Conservation (phyloP, 1,140 invertebrate species). For the Rhyacophila brunnea region DNA sequence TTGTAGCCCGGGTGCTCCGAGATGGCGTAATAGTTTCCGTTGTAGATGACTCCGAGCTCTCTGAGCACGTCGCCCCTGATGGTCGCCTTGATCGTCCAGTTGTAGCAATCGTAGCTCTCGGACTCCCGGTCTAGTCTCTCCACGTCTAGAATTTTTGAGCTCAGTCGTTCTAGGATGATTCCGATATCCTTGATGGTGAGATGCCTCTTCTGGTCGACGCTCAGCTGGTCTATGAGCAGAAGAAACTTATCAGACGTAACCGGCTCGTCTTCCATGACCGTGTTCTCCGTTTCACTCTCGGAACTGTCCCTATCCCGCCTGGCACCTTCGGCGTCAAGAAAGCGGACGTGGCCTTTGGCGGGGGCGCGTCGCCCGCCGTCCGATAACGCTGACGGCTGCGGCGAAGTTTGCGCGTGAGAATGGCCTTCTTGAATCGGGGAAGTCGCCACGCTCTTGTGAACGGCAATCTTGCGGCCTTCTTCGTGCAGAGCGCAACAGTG, state of each 20-base stretch:
- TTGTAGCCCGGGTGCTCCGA: constrained; percentile 91
- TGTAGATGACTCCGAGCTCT: constrained; percentile 91
- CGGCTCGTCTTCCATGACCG: constrained; percentile 84
- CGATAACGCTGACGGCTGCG: constrained; percentile 51
- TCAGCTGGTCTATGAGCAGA: constrained; percentile 87
- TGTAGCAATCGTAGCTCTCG: constrained; percentile 88
- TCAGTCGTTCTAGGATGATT: constrained; percentile 87
- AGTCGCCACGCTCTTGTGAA: constrained; percentile 87
- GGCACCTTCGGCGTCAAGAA: constrained; percentile 68
- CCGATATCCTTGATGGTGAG: constrained; percentile 93
- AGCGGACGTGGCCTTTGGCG: constrained; percentile 68
- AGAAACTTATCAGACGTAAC: constrained; percentile 89
- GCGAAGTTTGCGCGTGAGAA: constrained; percentile 63
- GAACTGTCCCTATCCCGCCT: constrained; percentile 75
- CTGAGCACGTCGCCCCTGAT: constrained; percentile 85
- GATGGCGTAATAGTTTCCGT: constrained; percentile 93
- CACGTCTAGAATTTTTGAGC: constrained; percentile 90
- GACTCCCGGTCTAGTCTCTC: constrained; percentile 86
- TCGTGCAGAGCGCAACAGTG: constrained; percentile 92
- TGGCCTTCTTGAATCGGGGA: constrained; percentile 84
- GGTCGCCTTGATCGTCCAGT: constrained; percentile 92
- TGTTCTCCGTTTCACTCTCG: constrained; percentile 90
- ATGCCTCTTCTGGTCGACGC: constrained; percentile 86
- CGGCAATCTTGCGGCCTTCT: constrained; percentile 84
- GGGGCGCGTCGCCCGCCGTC: constrained; percentile 55